These are phyloP conservation scores for Chanos chanos DNA, from an alignment of 2,797 vertebrate species.

Conservation along the genomic window DNA sequence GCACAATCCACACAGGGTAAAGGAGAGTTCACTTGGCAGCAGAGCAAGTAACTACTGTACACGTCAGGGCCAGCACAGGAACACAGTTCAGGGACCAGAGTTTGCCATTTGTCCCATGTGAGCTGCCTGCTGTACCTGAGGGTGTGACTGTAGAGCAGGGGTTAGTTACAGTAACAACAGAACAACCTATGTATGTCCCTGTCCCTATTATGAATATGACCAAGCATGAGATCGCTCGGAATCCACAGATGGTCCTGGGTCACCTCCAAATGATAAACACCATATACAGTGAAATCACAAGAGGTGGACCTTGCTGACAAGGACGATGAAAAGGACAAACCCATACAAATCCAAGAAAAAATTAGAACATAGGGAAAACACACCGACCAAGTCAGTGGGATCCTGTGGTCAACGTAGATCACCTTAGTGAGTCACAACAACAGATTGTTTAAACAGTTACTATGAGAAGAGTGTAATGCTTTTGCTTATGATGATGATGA, in stretches of 20 bases:
- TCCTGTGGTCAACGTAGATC: background rate
- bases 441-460: background rate
- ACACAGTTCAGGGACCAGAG: background rate
- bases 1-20: background rate
- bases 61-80: background rate
- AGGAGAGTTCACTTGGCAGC: background rate
- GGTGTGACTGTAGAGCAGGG: background rate
- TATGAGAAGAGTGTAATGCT: background rate
- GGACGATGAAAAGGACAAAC: too few species aligned
- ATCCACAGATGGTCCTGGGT: background rate
- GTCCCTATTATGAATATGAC: constrained; percentile 8
- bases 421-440: too few species aligned
- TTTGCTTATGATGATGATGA: too few species aligned
- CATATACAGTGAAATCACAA: background rate
- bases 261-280: constrained; percentile 14
- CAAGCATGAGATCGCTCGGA: constrained; percentile 3
- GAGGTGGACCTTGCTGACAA: background rate
- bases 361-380: background rate
- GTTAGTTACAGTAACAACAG: background rate
- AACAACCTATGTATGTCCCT: background rate
- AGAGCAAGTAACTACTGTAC: constrained; percentile 11
- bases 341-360: too few species aligned
- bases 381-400: background rate
- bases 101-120: constrained; percentile 11
- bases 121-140: constrained; percentile 8